A percentile compares a stretch with the other conserved stretches of the same genome.
These are phyloP conservation scores for Myopa testacea DNA, from an alignment of 2,888 invertebrate genomes.

Conservation along the genomic window DNA sequence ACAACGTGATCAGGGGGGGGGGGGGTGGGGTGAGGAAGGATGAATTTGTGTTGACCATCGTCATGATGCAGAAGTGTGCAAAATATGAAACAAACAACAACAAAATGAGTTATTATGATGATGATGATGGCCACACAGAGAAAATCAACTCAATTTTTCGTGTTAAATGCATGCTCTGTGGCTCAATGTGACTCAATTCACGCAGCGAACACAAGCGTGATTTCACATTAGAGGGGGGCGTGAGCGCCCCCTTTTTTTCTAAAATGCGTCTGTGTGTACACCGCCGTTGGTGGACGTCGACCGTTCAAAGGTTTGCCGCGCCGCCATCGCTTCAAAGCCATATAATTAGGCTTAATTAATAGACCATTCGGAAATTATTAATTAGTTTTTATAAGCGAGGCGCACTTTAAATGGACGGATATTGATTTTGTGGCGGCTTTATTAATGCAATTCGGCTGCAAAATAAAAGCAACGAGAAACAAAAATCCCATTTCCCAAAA, in stretches of 20 bases:
- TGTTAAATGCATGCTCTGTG: too few relatives aligned
- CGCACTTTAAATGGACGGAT: slow-evolving; percentile 68
- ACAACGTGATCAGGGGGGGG: not conserved
- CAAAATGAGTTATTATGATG: not conserved
- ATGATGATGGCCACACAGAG: not conserved
- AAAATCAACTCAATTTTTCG: slow-evolving; percentile 9
- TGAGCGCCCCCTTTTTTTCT: not conserved
- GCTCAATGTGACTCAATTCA: too few relatives aligned
- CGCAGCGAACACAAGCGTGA: too few relatives aligned
- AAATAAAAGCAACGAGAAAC: too few relatives aligned
- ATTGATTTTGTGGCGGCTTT: slow-evolving; percentile 69
- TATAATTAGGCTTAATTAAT: slow-evolving; percentile 70
- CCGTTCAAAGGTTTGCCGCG: not conserved
- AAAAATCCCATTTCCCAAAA: slow-evolving; percentile 48
- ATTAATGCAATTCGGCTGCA: slow-evolving; percentile 67
- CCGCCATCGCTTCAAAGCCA: not conserved
- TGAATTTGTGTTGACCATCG: not conserved
- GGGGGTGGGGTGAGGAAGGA: not conserved
- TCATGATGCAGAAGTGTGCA: not conserved
- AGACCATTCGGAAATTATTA: slow-evolving; percentile 70
- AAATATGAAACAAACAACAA: not conserved
- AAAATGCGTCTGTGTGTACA: not conserved
- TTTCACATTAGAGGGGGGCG: too few relatives aligned
- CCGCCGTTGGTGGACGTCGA: not conserved
- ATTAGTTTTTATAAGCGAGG: slow-evolving; percentile 69